Conservation (phyloP, 1,140 invertebrate species). For the Marisa cornuarietis region DNA sequence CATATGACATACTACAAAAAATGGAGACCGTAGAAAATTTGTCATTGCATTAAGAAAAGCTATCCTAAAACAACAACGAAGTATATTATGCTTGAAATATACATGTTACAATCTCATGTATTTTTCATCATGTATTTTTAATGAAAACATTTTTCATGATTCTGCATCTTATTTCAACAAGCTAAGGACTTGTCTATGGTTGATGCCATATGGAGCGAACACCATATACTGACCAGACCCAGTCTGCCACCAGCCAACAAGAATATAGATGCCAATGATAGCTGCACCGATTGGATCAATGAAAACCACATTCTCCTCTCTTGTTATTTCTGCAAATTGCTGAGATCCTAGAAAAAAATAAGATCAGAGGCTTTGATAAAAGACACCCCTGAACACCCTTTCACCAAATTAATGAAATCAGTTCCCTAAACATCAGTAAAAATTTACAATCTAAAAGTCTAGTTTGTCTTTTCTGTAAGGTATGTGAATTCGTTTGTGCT, state of each 20-base stretch:
- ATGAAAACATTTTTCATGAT: too few species aligned
- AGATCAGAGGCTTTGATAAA: not conserved
- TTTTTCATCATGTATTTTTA: too few species aligned
- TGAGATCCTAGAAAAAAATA: conserved; percentile 41
- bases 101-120: not conserved
- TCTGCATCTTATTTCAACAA: too few species aligned
- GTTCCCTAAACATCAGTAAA: not conserved
- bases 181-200: too few species aligned
- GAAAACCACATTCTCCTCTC: conserved; percentile 50
- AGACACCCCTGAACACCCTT: not conserved
- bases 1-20: too few species aligned
- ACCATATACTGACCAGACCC: conserved; percentile 38
- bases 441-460: not conserved
- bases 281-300: conserved; percentile 69
- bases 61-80: too few species aligned
- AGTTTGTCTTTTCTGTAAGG: too few species aligned
- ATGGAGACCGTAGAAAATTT: too few species aligned
- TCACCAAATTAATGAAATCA: not conserved
- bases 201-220: too few species aligned
- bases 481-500: too few species aligned
- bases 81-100: not conserved
- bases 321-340: conserved; percentile 37
- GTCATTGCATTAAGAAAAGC: too few species aligned
- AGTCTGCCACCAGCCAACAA: conserved; percentile 60
- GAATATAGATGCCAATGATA: conserved; percentile 64